Evolutionary conservation across 2,113 vertebrate genomes (phyloP), one percentile per base, ranked within the genome.

Genomic region (Callionymus lyra): DNA sequence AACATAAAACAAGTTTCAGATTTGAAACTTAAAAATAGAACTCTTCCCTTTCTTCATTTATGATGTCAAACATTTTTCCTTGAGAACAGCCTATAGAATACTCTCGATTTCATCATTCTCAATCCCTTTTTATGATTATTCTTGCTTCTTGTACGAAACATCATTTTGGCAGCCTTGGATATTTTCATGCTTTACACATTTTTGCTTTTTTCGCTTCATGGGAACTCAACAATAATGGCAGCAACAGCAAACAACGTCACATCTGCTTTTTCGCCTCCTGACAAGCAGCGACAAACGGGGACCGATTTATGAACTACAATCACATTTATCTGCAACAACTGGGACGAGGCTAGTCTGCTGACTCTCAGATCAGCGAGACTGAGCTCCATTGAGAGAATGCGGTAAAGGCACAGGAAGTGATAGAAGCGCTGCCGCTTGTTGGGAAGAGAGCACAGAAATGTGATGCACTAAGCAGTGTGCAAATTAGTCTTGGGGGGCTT

Each of bases 401-500:
- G 38, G 46, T 40, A 41, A 33, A 68, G 44, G 54, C 40, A 47
- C 39, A 47, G 40, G 55, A 53, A 60, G 42, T 34, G 41, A 38
- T 31, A 1, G 16, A 12, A 10, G 16, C 12, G 19, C 4, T 4
- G n/a, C 11, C 1, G 6, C 6, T 16, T 44, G 16, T 37, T 6
- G 16, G 19, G 50, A 17, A 43, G 17, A 53, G 17, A 45, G 45
- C 18, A 54, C 43, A 47, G 47, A 18, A 54, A 57, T 56, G 56
- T 47, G 53, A 76, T 66, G 54, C 35, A 57, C 67, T 70, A 65
- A 65, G 56, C 56, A 72, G 27, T 62, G 68, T 58, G 68, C 45
- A 73, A 68, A 81, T 74, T 31, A 75, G 65, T 77, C 49, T 42
- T 15, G 37, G 14, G 52, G 53, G 55, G 47, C 13, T 74, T 68